Percentiles rank a stretch among this genome's conserved stretches.
Conservation (phyloP, 2,797 vertebrate species). For the Oophaga sylvatica region DNA sequence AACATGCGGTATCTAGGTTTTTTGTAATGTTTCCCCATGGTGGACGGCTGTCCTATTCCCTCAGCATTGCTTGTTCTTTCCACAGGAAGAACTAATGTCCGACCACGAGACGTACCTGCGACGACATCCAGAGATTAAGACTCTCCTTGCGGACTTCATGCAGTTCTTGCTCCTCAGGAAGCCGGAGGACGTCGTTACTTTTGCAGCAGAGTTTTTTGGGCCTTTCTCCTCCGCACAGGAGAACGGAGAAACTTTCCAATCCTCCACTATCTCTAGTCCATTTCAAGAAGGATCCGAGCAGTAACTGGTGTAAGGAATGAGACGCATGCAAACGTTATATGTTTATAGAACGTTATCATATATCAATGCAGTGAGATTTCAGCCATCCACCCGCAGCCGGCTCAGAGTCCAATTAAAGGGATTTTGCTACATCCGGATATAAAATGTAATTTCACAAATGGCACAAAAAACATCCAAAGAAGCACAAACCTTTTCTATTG, state of each 20-base stretch:
- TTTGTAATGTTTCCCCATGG: too few relatives aligned
- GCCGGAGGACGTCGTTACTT: constrained; percentile 80
- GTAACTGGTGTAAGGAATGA: background rate
- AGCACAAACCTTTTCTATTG: too few relatives aligned
- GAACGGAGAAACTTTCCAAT: constrained; percentile 48
- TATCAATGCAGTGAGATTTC: too few relatives aligned
- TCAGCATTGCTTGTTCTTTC: background rate
- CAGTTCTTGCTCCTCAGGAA: constrained; percentile 85
- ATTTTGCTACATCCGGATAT: too few relatives aligned
- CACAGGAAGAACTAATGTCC: constrained; percentile 83
- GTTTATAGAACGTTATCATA: too few relatives aligned
- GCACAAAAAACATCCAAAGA: too few relatives aligned
- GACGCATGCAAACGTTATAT: too few relatives aligned
- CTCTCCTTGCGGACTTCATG: constrained; percentile 86
- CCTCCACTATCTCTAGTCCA: constrained; percentile 61
- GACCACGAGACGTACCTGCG: constrained; percentile 79
- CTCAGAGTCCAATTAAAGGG: too few relatives aligned
- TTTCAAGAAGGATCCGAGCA: background rate
- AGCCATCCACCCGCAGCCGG: too few relatives aligned
- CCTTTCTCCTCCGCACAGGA: constrained; percentile 66
- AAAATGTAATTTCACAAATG: too few relatives aligned
- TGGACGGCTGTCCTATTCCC: too few relatives aligned
- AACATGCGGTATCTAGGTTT: too few relatives aligned
- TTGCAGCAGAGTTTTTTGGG: constrained; percentile 83
- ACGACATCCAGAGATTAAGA: constrained; percentile 83